Conservation (phyloP, 2,888 invertebrate species). For the Troides aeacus region DNA sequence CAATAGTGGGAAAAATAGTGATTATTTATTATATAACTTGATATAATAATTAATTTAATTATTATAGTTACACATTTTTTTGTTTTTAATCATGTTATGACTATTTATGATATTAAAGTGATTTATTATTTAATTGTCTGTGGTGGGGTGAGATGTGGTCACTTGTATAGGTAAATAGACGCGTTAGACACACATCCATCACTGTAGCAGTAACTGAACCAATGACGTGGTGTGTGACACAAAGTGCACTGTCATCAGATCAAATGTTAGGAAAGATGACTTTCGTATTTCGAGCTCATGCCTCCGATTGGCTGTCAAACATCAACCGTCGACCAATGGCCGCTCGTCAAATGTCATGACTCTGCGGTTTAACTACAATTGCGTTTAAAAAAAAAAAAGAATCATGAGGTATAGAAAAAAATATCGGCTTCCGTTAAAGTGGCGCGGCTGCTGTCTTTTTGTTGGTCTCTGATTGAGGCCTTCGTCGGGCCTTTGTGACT, state of each 20-base stretch:
- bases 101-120: too few relatives aligned
- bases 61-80: too few relatives aligned
- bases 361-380: constrained; percentile 68
- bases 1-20: too few relatives aligned
- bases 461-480: constrained; percentile 36
- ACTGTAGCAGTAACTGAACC: constrained; percentile 33
- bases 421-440: constrained; percentile 75
- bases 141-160: neutral
- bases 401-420: constrained; percentile 43
- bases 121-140: too few relatives aligned
- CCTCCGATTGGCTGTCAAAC: constrained; percentile 77
- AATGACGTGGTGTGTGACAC: constrained; percentile 33
- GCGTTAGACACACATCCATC: constrained; percentile 19
- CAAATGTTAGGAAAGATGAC: constrained; percentile 75
- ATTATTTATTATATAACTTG: too few relatives aligned
- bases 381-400: constrained; percentile 45
- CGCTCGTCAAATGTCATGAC: constrained; percentile 77
- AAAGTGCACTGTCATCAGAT: constrained; percentile 60
- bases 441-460: constrained; percentile 64
- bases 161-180: neutral
- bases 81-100: too few relatives aligned
- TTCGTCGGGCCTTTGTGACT: constrained; percentile 44
- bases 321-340: constrained; percentile 68
- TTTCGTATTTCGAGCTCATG: constrained; percentile 68
- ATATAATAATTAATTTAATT: too few relatives aligned